These are phyloP conservation scores for Physella acuta DNA, from an alignment of 1,140 invertebrate species.

Conservation along the genomic window DNA sequence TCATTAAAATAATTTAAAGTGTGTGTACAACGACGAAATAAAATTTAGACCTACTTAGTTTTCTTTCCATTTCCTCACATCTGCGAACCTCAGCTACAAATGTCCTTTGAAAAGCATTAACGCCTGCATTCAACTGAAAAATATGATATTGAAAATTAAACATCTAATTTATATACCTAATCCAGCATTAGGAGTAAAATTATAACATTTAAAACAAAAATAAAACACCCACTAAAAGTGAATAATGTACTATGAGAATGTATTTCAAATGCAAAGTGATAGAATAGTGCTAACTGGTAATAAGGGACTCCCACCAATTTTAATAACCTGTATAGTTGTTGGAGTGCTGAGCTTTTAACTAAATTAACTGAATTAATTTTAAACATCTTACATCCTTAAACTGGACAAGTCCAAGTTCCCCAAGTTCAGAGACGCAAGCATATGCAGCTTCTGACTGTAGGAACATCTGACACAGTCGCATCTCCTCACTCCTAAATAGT, in stretches of 20 bases:
- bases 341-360: no score
- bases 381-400: slow-evolving; percentile 61
- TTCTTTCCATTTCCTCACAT: slow-evolving; percentile 61
- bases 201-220: slow-evolving; percentile 18
- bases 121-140: slow-evolving; percentile 55
- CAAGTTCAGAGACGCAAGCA: slow-evolving; percentile 58
- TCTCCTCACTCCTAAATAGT: slow-evolving; percentile 62
- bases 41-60: slow-evolving; percentile 49
- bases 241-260: background rate
- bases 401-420: slow-evolving; percentile 60
- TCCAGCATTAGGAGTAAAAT: no score
- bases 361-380: no score
- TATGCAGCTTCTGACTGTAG: slow-evolving; percentile 60
- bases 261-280: background rate
- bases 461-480: slow-evolving; percentile 62
- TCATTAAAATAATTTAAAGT: background rate
- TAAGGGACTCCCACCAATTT: no score
- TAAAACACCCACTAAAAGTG: background rate
- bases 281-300: no score
- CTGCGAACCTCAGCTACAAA: slow-evolving; percentile 63
- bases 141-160: no score
- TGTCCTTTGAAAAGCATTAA: slow-evolving; percentile 64
- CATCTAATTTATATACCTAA: no score
- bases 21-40: background rate
- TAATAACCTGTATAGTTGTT: no score